Percentiles rank a stretch among this genome's conserved stretches.
These are phyloP conservation scores for Crenuchus spilurus DNA, from an alignment of 2,797 vertebrate genomes.

Conservation along the genomic window DNA sequence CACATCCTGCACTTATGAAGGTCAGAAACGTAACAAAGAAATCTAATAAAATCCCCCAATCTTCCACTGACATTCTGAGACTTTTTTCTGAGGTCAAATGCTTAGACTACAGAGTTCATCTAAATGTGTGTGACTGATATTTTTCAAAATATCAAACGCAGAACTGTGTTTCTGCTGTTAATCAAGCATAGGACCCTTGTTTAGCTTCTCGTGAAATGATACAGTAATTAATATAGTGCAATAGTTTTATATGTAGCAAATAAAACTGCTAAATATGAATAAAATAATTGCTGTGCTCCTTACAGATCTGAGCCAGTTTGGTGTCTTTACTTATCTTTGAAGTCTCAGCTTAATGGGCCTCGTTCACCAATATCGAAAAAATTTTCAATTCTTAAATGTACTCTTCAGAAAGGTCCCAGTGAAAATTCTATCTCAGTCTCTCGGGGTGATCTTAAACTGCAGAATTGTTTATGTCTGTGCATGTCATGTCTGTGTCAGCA, in stretches of 20 bases:
- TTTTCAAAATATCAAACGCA: background rate
- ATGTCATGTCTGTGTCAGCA: too few relatives aligned
- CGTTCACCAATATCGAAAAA: too few relatives aligned
- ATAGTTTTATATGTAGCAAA: too few relatives aligned
- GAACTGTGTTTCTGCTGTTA: background rate
- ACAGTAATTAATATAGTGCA: background rate
- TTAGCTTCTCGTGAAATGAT: background rate
- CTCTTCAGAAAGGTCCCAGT: too few relatives aligned
- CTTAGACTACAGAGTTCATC: background rate
- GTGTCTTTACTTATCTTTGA: too few relatives aligned
- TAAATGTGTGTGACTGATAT: background rate
- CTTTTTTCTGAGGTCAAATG: background rate
- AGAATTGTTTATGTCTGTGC: too few relatives aligned
- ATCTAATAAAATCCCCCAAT: background rate
- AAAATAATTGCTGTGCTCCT: background rate
- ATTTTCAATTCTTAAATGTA: too few relatives aligned
- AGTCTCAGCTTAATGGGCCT: too few relatives aligned
- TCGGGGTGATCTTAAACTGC: too few relatives aligned
- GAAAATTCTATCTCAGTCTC: too few relatives aligned
- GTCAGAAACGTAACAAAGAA: background rate
- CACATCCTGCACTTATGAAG: conserved; percentile 2
- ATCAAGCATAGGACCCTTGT: background rate
- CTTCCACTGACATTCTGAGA: background rate
- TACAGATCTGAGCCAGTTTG: too few relatives aligned
- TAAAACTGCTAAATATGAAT: too few relatives aligned